A percentile compares a stretch with the other conserved stretches of the same genome.
phyloP scores from a whole-genome alignment of 2,113 vertebrate genomes.

The Hepsetus odoe region DNA sequence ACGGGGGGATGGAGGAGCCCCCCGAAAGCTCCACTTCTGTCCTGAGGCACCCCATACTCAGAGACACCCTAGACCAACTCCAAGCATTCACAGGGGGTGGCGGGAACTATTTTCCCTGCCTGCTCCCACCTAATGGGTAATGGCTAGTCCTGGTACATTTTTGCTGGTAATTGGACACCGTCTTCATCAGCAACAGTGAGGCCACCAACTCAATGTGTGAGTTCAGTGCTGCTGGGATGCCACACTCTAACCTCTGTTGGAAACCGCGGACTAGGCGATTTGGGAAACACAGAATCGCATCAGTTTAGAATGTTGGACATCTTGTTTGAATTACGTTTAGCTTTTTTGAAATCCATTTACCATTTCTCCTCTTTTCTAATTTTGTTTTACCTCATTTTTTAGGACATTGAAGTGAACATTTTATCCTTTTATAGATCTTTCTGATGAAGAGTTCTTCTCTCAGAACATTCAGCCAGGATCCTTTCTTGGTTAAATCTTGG shows the following conservation, averaged over 20 bases:
- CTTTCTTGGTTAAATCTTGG: constrained; percentile 18
- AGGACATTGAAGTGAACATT: constrained; percentile 15
- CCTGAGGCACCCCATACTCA: constrained; percentile 84
- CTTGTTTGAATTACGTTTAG: constrained; percentile 36
- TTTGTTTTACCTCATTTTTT: constrained; percentile 47
- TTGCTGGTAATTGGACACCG: constrained; percentile 44
- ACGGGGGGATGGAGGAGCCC: constrained; percentile 72
- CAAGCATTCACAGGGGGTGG: constrained; percentile 77
- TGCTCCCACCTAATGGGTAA: constrained; percentile 80
- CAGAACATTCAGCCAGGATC: no score
- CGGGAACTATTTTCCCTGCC: constrained; percentile 82
- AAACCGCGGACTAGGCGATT: constrained; percentile 35
- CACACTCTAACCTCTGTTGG: constrained; percentile 29
- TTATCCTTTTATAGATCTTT: neutral
- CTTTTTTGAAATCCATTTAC: constrained; percentile 27
- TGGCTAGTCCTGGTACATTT: constrained; percentile 25
- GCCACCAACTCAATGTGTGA: constrained; percentile 36
- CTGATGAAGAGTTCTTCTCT: neutral
- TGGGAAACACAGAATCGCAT: constrained; percentile 49
- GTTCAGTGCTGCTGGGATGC: constrained; percentile 41
- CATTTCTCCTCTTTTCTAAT: constrained; percentile 34
- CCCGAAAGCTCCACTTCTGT: constrained; percentile 79
- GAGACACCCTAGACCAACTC: constrained; percentile 75
- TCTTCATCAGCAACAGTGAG: constrained; percentile 31
- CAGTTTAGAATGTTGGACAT: constrained; percentile 49